Percentiles rank a stretch among this genome's conserved stretches.
phyloP scores from a whole-genome alignment of 2,888 invertebrate genomes.

The Agrotis puta region DNA sequence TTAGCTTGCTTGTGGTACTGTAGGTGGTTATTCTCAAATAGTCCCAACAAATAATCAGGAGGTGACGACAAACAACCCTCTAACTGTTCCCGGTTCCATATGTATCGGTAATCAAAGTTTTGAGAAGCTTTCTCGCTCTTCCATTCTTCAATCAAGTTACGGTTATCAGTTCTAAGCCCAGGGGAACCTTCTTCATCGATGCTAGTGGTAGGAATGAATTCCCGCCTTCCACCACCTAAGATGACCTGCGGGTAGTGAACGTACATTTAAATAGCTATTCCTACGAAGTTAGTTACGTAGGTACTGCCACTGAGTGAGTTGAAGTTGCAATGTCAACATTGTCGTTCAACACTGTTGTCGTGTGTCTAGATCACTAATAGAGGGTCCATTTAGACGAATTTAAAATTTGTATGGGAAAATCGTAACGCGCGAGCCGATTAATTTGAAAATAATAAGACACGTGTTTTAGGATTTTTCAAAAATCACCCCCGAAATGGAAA shows the following conservation, averaged over 20 bases:
- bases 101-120: slow-evolving; percentile 28
- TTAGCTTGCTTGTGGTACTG: slow-evolving; percentile 82
- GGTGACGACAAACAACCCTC: slow-evolving; percentile 4
- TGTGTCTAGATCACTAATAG: too few relatives aligned
- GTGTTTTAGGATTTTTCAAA: too few relatives aligned
- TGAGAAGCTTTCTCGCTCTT: slow-evolving; percentile 34
- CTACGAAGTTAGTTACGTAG: too few relatives aligned
- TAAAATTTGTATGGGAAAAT: too few relatives aligned
- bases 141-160: slow-evolving; percentile 90
- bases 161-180: slow-evolving; percentile 65
- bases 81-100: slow-evolving; percentile 46
- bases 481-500: too few relatives aligned
- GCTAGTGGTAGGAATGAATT: slow-evolving; percentile 42
- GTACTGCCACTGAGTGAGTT: too few relatives aligned
- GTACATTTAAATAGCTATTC: neutral
- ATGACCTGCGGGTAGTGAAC: slow-evolving; percentile 37
- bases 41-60: slow-evolving; percentile 60
- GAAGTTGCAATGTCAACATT: too few relatives aligned
- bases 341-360: too few relatives aligned
- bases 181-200: slow-evolving; percentile 44
- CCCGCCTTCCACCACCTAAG: slow-evolving; percentile 53
- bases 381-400: too few relatives aligned
- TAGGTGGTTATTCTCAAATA: slow-evolving; percentile 87
- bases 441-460: too few relatives aligned
- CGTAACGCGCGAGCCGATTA: too few relatives aligned